Evolutionary conservation across 2,888 invertebrate species (phyloP).

Genomic region (Coenonympha arcania): DNA sequence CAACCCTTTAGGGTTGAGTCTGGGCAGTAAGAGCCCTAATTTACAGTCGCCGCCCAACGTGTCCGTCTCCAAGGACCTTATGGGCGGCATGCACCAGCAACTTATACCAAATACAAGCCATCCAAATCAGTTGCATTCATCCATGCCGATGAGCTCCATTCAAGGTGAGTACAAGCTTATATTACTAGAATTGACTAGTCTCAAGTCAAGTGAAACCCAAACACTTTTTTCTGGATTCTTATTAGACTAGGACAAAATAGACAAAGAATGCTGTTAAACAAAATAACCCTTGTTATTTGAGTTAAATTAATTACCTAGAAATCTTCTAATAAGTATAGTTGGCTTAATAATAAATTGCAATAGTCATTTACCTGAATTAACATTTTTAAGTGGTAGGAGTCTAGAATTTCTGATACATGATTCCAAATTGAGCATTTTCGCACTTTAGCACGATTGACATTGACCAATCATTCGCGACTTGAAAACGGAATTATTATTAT

Average conservation of each 20-base stretch:
- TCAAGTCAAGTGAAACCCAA: too few species aligned
- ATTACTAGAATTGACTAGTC: neutral
- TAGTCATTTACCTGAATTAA: too few species aligned
- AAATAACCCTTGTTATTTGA: too few species aligned
- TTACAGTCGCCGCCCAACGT: constrained; percentile 90
- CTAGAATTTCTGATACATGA: neutral
- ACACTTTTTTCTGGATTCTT: too few species aligned
- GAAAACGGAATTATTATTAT: constrained; percentile 5
- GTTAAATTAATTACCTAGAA: too few species aligned
- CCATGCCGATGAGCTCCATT: constrained; percentile 81
- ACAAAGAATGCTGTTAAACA: too few species aligned
- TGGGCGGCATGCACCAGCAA: constrained; percentile 80
- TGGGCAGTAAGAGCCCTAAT: constrained; percentile 88
- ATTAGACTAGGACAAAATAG: too few species aligned
- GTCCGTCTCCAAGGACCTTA: constrained; percentile 85
- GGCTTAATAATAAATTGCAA: too few species aligned
- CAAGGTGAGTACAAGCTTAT: constrained; percentile 70
- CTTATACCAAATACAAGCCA: constrained; percentile 83
- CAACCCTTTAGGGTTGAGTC: constrained; percentile 81
- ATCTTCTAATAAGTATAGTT: too few species aligned
- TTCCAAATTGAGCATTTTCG: neutral
- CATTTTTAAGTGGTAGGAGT: neutral
- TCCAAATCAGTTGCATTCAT: constrained; percentile 72
- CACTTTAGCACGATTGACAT: constrained; percentile 1
- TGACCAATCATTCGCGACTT: neutral